phyloP scores from a whole-genome alignment of 1,140 invertebrate genomes.

The Cryptotermes secundus region DNA sequence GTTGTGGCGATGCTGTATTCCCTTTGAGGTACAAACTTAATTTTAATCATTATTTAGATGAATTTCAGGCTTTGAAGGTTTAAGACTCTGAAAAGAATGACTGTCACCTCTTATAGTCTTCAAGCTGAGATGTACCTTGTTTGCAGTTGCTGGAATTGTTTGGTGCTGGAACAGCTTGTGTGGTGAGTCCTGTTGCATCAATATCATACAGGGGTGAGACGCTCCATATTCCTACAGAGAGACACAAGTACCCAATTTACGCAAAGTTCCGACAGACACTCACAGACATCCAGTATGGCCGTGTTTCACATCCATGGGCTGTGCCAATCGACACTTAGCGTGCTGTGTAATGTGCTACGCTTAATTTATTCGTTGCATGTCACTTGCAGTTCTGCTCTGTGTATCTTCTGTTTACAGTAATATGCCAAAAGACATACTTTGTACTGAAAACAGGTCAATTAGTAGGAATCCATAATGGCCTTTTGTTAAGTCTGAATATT shows the following conservation, averaged over 20 bases:
- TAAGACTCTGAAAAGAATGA: too few species aligned
- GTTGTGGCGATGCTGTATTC: too few species aligned
- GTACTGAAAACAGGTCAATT: not conserved
- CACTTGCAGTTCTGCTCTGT: not conserved
- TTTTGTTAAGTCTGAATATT: not conserved
- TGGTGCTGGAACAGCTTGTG: slow-evolving; percentile 90
- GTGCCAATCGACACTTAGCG: slow-evolving; percentile 43
- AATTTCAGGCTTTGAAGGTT: too few species aligned
- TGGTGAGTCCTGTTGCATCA: slow-evolving; percentile 84
- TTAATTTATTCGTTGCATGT: not conserved
- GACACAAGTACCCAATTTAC: slow-evolving; percentile 44
- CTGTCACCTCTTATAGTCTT: too few species aligned
- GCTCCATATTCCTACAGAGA: slow-evolving; percentile 48
- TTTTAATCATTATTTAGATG: too few species aligned
- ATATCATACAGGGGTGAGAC: slow-evolving; percentile 70
- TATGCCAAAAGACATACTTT: not conserved
- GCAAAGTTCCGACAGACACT: slow-evolving; percentile 67
- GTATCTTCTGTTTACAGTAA: not conserved
- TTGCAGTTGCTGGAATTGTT: slow-evolving; percentile 88
- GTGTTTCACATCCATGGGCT: slow-evolving; percentile 73
- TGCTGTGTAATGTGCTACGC: not conserved
- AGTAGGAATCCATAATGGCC: not conserved
- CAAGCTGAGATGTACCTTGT: too few species aligned
- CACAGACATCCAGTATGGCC: slow-evolving; percentile 84
- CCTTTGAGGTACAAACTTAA: too few species aligned